Conservation (phyloP, 2,797 vertebrate genomes). For the Rhabdomys pumilio region DNA sequence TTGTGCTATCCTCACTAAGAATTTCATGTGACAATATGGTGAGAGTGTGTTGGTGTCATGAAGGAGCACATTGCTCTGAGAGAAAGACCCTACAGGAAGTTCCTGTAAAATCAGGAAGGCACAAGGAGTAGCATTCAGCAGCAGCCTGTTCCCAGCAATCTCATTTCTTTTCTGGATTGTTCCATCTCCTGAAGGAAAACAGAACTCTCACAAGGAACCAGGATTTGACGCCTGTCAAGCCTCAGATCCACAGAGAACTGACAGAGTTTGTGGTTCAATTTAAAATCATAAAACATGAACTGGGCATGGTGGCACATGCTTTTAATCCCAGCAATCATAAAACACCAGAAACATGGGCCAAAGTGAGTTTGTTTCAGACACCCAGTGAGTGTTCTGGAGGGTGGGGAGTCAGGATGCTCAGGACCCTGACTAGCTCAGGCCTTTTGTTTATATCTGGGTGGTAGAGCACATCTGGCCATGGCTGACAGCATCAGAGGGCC, state of each 20-base stretch:
- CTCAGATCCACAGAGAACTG: background rate
- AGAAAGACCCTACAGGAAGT: background rate
- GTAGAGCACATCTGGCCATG: background rate
- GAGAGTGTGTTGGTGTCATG: background rate
- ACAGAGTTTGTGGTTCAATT: background rate
- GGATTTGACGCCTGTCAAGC: background rate
- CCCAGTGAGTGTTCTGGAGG: background rate
- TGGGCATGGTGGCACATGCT: background rate
- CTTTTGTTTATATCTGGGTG: background rate
- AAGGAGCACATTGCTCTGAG: background rate
- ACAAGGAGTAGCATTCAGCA: background rate
- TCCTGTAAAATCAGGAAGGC: background rate
- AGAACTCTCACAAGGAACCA: background rate
- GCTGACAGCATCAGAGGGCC: background rate
- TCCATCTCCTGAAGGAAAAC: background rate
- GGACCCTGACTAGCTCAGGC: no score
- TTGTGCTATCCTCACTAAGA: background rate
- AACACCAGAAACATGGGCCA: background rate
- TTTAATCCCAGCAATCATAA: background rate
- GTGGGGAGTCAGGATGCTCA: background rate
- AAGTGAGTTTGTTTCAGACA: background rate
- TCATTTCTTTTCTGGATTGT: background rate
- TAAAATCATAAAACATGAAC: background rate
- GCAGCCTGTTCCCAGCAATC: background rate
- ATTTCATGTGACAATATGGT: background rate